Evolutionary conservation across 2,797 vertebrate genomes (phyloP).

Genomic region (Hirundo rustica): DNA sequence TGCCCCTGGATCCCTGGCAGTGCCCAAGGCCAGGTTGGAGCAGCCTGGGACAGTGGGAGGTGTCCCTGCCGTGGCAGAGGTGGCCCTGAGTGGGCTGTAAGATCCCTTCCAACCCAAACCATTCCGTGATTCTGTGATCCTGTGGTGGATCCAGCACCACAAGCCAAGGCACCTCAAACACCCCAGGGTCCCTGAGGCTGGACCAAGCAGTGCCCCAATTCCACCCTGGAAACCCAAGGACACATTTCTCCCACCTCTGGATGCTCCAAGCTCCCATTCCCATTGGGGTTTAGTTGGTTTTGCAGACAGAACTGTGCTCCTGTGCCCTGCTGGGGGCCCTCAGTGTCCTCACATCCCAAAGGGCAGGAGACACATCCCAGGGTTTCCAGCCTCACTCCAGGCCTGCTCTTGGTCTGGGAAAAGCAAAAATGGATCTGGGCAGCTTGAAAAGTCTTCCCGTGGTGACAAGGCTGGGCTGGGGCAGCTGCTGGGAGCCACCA

Average conservation of each 20-base stretch:
- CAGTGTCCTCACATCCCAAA: not conserved
- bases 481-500: not conserved
- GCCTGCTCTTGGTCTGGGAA: not conserved
- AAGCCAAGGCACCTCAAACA: not conserved
- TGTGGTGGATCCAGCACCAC: not conserved
- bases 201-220: not conserved
- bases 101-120: not conserved
- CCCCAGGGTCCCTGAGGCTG: fast-evolving
- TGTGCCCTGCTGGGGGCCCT: not conserved
- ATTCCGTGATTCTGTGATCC: not conserved
- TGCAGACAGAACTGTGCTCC: not conserved
- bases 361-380: not conserved
- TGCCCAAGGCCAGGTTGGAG: not conserved
- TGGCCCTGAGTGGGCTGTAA: fast-evolving
- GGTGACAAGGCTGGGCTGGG: not conserved
- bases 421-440: not conserved
- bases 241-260: fast-evolving
- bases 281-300: not conserved
- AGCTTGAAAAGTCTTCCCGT: not conserved
- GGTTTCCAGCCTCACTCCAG: not conserved
- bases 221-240: not conserved
- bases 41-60: fast-evolving
- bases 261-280: not conserved
- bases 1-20: not conserved
- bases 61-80: not conserved